Evolutionary conservation across 2,113 vertebrate genomes (phyloP), one percentile per base, ranked within the genome.

Genomic region (Upupa epops): DNA sequence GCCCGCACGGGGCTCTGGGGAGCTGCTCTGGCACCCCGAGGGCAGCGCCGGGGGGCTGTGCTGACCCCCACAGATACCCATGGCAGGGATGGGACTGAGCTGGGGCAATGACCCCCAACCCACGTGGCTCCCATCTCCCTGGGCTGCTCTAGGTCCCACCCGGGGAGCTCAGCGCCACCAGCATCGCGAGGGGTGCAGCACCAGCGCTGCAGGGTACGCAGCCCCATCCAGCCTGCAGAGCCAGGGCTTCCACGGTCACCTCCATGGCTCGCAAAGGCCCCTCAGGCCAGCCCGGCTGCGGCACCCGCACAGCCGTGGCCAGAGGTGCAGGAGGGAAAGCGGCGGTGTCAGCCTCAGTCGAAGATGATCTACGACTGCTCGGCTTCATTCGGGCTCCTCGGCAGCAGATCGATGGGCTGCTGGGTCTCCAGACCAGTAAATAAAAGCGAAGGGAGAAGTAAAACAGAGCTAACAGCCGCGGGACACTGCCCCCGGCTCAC

Each of bases 351-450:
- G 71, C 73, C 58, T 70, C 58, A 34, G 66, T 25, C 3, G 1
- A 79, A 83, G 87, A 58, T 83, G 85, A 93, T 70, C 49, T 91
- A 75, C 0, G 4, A 4, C 72, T 48, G 4, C 40, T 66, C 79
- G 52, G 61, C 29, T 72, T 88, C 76, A 17, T 72, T 56, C 64
- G 72, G 86, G 83, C 90, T 81, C 25, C 79, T 91, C 4, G 0
- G 69, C 81, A 81, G 51, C 58, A 51, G 78, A 93, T 88, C 70
- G 16, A 74, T 93, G 83, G 65, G 31, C 75, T 59, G 0, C 64
- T 14, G 60, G 65, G 76, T 60, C 90, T 91, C 83, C 83, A 95
- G 77, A 22, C 92, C 73, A 84, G 86, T 94, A 94, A 95, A 93
- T 89, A 92, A 87, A 49, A 94, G 54, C 83, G 74, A 36, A 13